Percentiles rank a stretch among this genome's conserved stretches.
These are phyloP conservation scores for Caenorhabditis zanzibari DNA, from an alignment of 2,888 invertebrate species.

Conservation along the genomic window DNA sequence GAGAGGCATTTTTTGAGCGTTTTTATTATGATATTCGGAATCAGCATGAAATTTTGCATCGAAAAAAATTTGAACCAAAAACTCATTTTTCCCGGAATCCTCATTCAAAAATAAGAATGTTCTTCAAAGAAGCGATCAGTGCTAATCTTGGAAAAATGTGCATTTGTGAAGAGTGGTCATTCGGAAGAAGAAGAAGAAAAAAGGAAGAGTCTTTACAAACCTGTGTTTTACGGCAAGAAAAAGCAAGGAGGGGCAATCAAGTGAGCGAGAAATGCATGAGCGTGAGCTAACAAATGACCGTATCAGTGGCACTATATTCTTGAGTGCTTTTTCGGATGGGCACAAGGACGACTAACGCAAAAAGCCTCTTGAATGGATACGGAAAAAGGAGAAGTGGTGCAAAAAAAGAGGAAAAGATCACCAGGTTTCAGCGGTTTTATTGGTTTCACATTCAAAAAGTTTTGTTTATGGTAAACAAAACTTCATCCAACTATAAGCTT, in stretches of 20 bases:
- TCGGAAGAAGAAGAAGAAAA: constrained; percentile 27
- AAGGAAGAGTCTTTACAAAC: constrained; percentile 49
- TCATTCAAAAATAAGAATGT: constrained; percentile 3
- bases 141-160: constrained; percentile 46
- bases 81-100: too few species aligned
- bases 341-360: constrained; percentile 27
- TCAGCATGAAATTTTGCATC: too few species aligned
- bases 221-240: constrained; percentile 58
- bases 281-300: constrained; percentile 65
- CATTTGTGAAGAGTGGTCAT: constrained; percentile 52
- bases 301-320: constrained; percentile 64
- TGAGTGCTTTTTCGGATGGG: constrained; percentile 63
- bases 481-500: background rate
- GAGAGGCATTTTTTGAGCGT: too few species aligned
- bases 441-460: background rate
- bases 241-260: constrained; percentile 58
- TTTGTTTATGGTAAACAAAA: background rate
- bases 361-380: constrained; percentile 52
- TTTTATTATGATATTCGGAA: too few species aligned
- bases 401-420: constrained; percentile 31
- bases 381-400: constrained; percentile 7
- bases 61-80: too few species aligned
- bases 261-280: constrained; percentile 62
- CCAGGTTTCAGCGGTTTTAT: constrained; percentile 13
- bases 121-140: constrained; percentile 25